These are phyloP conservation scores for Chaenocephalus aceratus DNA, from an alignment of 2,113 vertebrate species.

Conservation along the genomic window DNA sequence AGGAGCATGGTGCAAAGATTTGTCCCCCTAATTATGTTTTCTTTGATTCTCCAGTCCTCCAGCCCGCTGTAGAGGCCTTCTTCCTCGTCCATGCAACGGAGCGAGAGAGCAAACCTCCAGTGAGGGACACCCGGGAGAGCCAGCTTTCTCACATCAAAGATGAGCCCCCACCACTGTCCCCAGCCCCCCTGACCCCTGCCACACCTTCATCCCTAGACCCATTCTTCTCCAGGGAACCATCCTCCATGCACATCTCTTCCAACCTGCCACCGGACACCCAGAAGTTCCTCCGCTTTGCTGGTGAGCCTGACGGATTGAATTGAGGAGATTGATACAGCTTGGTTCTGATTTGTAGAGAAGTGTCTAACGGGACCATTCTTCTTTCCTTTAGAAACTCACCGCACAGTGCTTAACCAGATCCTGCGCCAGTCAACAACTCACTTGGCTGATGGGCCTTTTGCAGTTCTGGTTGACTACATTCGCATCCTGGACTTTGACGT, in stretches of 20 bases:
- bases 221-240: conserved; percentile 94
- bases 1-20: not conserved
- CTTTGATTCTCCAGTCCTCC: conserved; percentile 83
- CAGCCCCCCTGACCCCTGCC: conserved; percentile 92
- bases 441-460: conserved; percentile 94
- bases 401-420: conserved; percentile 96
- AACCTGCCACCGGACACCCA: conserved; percentile 95
- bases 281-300: conserved; percentile 95
- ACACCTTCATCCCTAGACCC: conserved; percentile 94
- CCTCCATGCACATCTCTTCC: conserved; percentile 95
- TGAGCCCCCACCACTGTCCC: conserved; percentile 92
- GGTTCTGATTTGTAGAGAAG: not conserved
- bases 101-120: conserved; percentile 93
- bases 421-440: conserved; percentile 95
- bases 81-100: conserved; percentile 96
- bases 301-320: conserved; percentile 69
- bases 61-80: conserved; percentile 95
- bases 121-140: conserved; percentile 93
- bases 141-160: conserved; percentile 95
- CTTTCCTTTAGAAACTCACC: conserved; percentile 89
- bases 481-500: conserved; percentile 96
- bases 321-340: not conserved
- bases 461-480: conserved; percentile 96
- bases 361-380: conserved; percentile 3
- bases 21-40: not conserved